phyloP scores from a whole-genome alignment of 2,888 invertebrate species.

The Chloroclystis v-ata region DNA sequence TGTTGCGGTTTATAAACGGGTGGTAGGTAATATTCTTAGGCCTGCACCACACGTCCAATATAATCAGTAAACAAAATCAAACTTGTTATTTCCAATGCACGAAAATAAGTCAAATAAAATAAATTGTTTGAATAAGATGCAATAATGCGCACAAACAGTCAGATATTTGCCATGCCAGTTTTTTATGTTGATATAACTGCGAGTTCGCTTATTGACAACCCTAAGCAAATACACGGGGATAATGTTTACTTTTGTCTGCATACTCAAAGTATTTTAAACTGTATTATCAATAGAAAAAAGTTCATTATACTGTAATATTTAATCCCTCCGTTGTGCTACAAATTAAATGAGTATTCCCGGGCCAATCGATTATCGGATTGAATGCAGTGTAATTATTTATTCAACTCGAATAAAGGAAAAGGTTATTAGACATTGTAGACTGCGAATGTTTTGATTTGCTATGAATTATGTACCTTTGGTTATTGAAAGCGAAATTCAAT shows the following conservation, averaged over 20 bases:
- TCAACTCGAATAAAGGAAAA: not conserved
- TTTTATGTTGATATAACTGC: constrained; percentile 32
- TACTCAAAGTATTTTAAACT: not conserved
- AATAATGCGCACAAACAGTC: constrained; percentile 22
- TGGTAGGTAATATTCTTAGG: no score
- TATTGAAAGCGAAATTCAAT: no score
- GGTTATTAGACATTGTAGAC: no score
- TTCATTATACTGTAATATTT: not conserved
- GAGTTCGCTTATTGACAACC: constrained; percentile 18
- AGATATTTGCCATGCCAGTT: constrained; percentile 34
- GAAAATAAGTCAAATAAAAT: not conserved
- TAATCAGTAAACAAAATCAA: no score
- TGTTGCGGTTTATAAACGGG: no score
- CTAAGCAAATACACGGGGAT: constrained; percentile 50
- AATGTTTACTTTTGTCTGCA: constrained; percentile 35
- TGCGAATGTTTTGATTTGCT: no score
- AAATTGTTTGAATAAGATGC: constrained; percentile 21
- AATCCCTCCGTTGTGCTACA: constrained; percentile 31
- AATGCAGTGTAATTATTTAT: constrained; percentile 6
- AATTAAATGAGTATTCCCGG: constrained; percentile 34
- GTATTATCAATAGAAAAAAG: not conserved
- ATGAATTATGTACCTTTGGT: no score
- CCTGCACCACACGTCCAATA: no score
- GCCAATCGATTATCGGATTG: constrained; percentile 15
- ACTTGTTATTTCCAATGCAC: no score